Evolutionary conservation across 2,888 invertebrate species (phyloP).

Genomic region (Cynaeus angustus): DNA sequence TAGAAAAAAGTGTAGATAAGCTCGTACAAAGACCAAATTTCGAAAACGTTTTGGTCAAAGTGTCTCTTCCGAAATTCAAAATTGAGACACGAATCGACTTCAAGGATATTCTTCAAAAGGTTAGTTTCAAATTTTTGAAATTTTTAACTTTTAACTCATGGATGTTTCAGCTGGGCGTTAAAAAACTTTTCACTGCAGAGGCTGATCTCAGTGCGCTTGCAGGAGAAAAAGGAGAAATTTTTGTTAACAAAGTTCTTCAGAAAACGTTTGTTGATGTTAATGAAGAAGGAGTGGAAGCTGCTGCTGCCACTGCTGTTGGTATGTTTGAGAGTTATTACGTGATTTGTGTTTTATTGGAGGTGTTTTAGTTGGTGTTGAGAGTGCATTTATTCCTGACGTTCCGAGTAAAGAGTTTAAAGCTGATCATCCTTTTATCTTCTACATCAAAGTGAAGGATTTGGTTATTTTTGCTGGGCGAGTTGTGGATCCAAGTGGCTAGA

Average conservation of each 20-base stretch:
- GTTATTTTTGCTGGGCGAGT: conserved; percentile 27
- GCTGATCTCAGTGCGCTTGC: conserved; percentile 58
- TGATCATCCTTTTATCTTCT: conserved; percentile 40
- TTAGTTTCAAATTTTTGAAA: too few relatives aligned
- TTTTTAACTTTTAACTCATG: too few relatives aligned
- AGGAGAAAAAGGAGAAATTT: conserved; percentile 47
- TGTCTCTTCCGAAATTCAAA: conserved; percentile 13
- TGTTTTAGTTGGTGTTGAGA: too few relatives aligned
- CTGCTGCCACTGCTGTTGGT: conserved; percentile 9
- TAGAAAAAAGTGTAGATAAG: conserved; percentile 26
- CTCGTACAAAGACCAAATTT: background rate
- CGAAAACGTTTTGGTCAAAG: background rate
- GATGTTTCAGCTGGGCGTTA: conserved; percentile 43
- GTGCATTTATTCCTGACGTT: too few relatives aligned
- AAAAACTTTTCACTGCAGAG: conserved; percentile 39
- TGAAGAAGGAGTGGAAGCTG: conserved; percentile 58
- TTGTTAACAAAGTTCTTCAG: conserved; percentile 60
- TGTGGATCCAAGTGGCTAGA: background rate
- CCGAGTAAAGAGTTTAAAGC: conserved; percentile 3
- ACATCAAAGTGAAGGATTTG: conserved; percentile 25
- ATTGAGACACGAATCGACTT: conserved; percentile 16
- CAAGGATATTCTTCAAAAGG: conserved; percentile 22
- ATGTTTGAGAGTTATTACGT: background rate
- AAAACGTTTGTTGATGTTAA: conserved; percentile 64
- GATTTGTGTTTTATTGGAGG: too few relatives aligned